Percentiles rank a stretch among this genome's conserved stretches.
phyloP scores from a whole-genome alignment of 2,888 invertebrate genomes.

The Pharmacophagus antenor region DNA sequence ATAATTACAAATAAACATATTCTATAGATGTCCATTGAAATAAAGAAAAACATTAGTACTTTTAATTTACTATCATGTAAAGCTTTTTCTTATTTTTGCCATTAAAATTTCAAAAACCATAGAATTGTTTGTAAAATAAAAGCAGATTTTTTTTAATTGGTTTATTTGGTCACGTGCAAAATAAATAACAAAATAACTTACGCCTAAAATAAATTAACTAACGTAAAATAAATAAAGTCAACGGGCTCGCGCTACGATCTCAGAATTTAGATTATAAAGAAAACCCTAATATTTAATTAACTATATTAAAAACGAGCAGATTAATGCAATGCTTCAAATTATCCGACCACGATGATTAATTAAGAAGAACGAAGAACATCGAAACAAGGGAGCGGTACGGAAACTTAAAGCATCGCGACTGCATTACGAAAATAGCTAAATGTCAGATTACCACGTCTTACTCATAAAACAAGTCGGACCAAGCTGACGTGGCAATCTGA shows the following conservation, averaged over 20 bases:
- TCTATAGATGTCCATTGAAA: no score
- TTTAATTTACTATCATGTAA: no score
- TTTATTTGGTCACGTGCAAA: conserved; percentile 66
- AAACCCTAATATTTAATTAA: conserved; percentile 10
- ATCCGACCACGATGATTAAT: conserved; percentile 42
- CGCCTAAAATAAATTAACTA: conserved; percentile 62
- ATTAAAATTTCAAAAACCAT: no score
- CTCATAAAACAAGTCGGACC: conserved; percentile 50
- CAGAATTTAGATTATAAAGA: conserved; percentile 44
- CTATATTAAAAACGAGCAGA: conserved; percentile 16
- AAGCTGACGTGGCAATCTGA: conserved; percentile 73
- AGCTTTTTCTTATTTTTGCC: no score
- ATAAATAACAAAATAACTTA: conserved; percentile 71
- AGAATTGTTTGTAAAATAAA: conserved; percentile 3
- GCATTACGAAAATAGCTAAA: conserved; percentile 57
- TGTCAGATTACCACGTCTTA: conserved; percentile 70
- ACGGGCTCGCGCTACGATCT: conserved; percentile 71
- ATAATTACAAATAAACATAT: no score
- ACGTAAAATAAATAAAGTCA: conserved; percentile 61
- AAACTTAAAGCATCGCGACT: conserved; percentile 65
- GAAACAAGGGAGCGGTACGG: conserved; percentile 49
- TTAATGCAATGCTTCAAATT: conserved; percentile 57
- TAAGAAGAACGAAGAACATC: conserved; percentile 38
- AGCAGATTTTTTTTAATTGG: background rate
- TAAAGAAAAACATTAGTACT: no score